Evolutionary conservation across 2,113 vertebrate genomes (phyloP), one percentile per base, ranked within the genome.

Genomic region (Syngnathus typhle): DNA sequence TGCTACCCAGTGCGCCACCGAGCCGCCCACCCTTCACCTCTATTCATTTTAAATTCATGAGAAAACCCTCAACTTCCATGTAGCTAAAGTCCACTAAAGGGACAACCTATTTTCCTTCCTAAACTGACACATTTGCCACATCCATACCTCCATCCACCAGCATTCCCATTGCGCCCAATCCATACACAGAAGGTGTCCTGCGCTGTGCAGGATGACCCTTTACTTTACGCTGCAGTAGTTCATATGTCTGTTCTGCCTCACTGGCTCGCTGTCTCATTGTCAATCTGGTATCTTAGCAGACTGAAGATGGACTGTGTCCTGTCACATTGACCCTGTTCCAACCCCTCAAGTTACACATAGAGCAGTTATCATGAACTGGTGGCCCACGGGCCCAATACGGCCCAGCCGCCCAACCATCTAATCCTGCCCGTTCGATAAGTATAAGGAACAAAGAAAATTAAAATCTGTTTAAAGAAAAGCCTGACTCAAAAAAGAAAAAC

Each of bases 151-250:
- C 32, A 63, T 65, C 72, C 49, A 60, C 71, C n/a, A 52, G 49
- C 51, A 1, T 23, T 56, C 5, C 21, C 5, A 56, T 32, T 8
- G 23, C 21, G 21, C 21, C 23, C 52, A 55, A 70, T 78, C 71
- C 52, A 60, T 66, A 73, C 69, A 76, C 77, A 81, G 77, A 72
- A 71, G 32, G 63, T 46, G 60, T 73, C 19, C 38, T 41, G 73
- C 81, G 85, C 68, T 69, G 72, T 39, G 38, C 37, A 15, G 64
- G 70, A 65, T 84, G 82, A 79, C 79, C 82, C 83, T 84, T 85
- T 79, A 19, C 78, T 84, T 82, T 81, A 70, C 64, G 74, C 77
- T 79, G 82, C 81, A 80, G 79, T 81, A 72, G 77, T 80, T 85
- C 82, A 82, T 84, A 76, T 75, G 79, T 81, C 83, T 82, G 71